Conservation (phyloP, 1,140 invertebrate species). For the Aricia agestis region DNA sequence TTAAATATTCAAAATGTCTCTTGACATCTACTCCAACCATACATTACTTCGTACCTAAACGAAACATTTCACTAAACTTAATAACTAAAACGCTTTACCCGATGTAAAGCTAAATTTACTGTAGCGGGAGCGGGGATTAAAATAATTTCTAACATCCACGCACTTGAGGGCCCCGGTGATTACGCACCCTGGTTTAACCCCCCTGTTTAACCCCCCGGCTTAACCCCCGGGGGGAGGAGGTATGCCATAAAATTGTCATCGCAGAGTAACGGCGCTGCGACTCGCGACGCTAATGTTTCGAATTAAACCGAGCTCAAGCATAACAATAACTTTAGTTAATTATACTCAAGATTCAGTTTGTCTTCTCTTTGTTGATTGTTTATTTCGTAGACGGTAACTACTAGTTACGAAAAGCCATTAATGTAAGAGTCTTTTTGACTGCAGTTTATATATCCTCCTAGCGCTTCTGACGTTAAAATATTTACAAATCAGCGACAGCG, state of each 20-base stretch:
- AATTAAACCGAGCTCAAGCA: not conserved
- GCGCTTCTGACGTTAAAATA: too few relatives aligned
- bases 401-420: too few relatives aligned
- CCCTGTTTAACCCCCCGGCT: not conserved
- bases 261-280: not conserved
- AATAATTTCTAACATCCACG: conserved; percentile 3
- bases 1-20: too few relatives aligned
- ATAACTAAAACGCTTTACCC: not conserved
- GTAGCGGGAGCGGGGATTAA: not conserved
- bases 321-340: not conserved
- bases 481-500: too few relatives aligned
- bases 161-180: not conserved
- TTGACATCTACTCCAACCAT: too few relatives aligned
- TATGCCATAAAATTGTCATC: not conserved
- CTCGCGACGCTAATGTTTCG: not conserved
- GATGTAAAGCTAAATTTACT: not conserved
- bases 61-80: not conserved
- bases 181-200: not conserved
- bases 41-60: not conserved
- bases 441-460: too few relatives aligned
- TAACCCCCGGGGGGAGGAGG: not conserved
- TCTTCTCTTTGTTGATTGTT: not conserved
- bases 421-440: too few relatives aligned
- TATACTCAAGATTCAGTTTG: not conserved
- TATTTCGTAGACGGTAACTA: too few relatives aligned